These are phyloP conservation scores for Dolichotis patagonum DNA, from an alignment of 2,113 vertebrate species.

Conservation along the genomic window DNA sequence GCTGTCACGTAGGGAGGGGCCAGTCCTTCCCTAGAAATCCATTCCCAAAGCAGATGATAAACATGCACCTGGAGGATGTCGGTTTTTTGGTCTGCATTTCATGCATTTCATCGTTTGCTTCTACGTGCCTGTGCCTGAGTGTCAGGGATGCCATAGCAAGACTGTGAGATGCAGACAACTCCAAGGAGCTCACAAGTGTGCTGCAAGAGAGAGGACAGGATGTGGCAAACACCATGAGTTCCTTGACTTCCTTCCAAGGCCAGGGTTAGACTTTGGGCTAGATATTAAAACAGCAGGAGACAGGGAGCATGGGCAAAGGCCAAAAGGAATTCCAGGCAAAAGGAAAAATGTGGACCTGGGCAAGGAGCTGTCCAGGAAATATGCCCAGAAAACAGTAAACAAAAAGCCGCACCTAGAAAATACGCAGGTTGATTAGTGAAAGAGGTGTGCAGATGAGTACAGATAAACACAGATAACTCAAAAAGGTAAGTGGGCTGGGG, in stretches of 20 bases:
- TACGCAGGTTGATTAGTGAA: background rate
- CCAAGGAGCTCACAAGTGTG: background rate
- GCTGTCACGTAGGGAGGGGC: background rate
- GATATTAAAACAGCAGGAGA: background rate
- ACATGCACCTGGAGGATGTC: background rate
- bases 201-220: background rate
- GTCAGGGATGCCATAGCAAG: background rate
- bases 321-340: background rate
- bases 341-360: background rate
- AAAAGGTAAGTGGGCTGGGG: background rate
- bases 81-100: background rate
- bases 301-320: background rate
- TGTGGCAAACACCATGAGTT: background rate
- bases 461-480: background rate
- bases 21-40: slow-evolving; percentile 1
- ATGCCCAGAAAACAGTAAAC: background rate
- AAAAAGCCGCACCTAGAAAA: background rate
- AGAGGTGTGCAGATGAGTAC: background rate
- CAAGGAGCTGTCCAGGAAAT: background rate
- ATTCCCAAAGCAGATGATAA: background rate
- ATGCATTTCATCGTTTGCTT: slow-evolving; percentile 16
- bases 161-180: background rate
- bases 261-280: background rate
- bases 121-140: background rate
- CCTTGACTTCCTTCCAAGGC: background rate